Evolutionary conservation across 1,140 invertebrate genomes (phyloP), one percentile per base, ranked within the genome.

Genomic region (Pomacea maculata): DNA sequence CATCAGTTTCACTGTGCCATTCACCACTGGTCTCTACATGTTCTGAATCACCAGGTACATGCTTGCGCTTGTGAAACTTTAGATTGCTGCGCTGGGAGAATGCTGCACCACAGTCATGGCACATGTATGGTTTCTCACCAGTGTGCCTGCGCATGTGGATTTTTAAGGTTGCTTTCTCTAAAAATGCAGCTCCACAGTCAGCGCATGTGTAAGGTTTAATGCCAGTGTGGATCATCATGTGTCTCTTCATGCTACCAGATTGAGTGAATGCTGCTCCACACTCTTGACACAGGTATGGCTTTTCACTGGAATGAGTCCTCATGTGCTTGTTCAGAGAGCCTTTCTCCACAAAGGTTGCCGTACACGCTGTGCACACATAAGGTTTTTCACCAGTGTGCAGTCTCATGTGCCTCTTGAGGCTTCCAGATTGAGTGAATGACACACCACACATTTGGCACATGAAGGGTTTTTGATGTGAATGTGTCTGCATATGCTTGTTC

Each of bases 61-160:
- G 57, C 57, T 9, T 61, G 15, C 15, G 57, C 57, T 17, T 61
- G 57, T 61, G 57, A 61, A 61, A 14, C 9, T 61, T 61, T 17
- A 61, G 15, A 61, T 61, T 61, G 57, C 57, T 61, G 15, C 57
- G 57, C 57, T 61, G 57, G 1, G 57, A 61, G 89, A 97, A 97
- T 85, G 94, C 95, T 72, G 95, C 93, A 82, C 95, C 94, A 91
- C 96, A 97, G 0, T 96, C 95, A 0, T 95, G 95, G 88, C 96
- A 97, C 87, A 96, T 96, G 92, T 97, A 83, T 9, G 75, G 75
- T 45, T 81, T 83, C 67, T 83, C 82, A 25, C 71, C 79, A 17
- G 79, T 75, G 55, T 83, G 82, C n/a, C 74, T 79, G n/a, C 79
- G 64, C 65, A 61, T 75, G 57, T 83, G 83, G 15, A 72, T 57